These are phyloP conservation scores for Taphrorychus bicolor DNA, from an alignment of 2,888 invertebrate genomes.

Conservation along the genomic window DNA sequence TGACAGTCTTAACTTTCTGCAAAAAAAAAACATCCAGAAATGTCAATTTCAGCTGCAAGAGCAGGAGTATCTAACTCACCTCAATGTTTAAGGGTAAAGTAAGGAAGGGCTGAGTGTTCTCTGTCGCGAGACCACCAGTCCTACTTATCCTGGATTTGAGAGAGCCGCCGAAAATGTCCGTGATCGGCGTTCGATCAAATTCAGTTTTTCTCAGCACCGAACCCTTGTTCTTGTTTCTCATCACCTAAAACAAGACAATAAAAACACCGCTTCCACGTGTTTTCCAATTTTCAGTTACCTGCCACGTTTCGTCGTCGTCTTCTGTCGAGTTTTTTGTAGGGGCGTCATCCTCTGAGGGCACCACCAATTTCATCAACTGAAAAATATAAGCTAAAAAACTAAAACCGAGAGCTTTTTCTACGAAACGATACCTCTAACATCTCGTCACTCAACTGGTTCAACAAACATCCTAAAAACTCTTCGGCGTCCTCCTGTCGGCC, in stretches of 20 bases:
- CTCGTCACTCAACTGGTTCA: conserved; percentile 96
- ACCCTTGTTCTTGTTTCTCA: conserved; percentile 87
- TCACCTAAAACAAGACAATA: conserved; percentile 64
- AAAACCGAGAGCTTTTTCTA: too few relatives aligned
- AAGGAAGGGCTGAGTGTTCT: conserved; percentile 95
- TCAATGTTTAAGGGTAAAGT: conserved; percentile 94
- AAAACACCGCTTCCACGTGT: not conserved
- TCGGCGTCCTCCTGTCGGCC: conserved; percentile 97
- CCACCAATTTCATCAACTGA: conserved; percentile 64
- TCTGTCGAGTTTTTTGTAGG: conserved; percentile 50
- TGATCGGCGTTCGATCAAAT: conserved; percentile 84
- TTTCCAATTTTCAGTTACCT: conserved; percentile 59
- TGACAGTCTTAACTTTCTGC: conserved; percentile 82
- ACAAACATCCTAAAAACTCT: conserved; percentile 90
- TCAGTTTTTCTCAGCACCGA: conserved; percentile 86
- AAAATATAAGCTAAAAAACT: conserved; percentile 41
- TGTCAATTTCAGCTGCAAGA: too few relatives aligned
- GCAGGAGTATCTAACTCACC: conserved; percentile 63
- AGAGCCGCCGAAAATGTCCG: conserved; percentile 93
- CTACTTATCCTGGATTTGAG: conserved; percentile 83
- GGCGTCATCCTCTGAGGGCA: conserved; percentile 44
- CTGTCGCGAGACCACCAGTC: conserved; percentile 78
- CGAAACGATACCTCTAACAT: conserved; percentile 90
- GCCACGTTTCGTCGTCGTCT: conserved; percentile 70
- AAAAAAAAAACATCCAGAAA: conserved; percentile 36